Conservation (phyloP, 2,113 vertebrate species). For the Centropus bengalensis region DNA sequence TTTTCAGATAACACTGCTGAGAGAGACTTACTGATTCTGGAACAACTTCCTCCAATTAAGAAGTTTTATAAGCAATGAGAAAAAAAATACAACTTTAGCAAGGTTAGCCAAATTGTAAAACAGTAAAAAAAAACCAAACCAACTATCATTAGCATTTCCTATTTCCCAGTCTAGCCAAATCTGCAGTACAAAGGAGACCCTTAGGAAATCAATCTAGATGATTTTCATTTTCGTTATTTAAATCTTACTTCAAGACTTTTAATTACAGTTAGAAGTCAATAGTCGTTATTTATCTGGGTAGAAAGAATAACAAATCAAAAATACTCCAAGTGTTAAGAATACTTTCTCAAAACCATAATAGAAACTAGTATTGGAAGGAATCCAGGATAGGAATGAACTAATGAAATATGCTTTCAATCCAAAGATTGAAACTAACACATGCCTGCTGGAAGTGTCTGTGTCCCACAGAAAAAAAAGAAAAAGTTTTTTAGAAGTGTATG, state of each 20-base stretch:
- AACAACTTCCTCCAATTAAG: background rate
- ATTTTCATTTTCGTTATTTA: background rate
- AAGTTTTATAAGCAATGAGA: background rate
- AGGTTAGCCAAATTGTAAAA: background rate
- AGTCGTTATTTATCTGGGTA: background rate
- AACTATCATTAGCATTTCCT: background rate
- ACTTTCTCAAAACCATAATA: background rate
- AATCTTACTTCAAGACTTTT: background rate
- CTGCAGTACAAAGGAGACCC: background rate
- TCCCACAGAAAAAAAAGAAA: background rate
- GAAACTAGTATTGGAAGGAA: background rate
- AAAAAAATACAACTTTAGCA: background rate
- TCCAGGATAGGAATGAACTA: accelerated
- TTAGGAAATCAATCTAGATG: background rate
- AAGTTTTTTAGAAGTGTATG: background rate
- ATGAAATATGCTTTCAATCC: background rate
- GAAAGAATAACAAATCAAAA: background rate
- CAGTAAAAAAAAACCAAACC: background rate
- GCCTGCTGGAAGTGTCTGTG: background rate
- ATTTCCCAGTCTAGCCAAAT: background rate
- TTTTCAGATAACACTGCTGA: background rate
- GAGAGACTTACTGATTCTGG: background rate
- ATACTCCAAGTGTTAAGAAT: background rate
- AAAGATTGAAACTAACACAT: background rate
- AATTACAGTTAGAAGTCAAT: background rate